Evolutionary conservation across 2,113 vertebrate genomes (phyloP).

Genomic region (Oncorhynchus tshawytscha): DNA sequence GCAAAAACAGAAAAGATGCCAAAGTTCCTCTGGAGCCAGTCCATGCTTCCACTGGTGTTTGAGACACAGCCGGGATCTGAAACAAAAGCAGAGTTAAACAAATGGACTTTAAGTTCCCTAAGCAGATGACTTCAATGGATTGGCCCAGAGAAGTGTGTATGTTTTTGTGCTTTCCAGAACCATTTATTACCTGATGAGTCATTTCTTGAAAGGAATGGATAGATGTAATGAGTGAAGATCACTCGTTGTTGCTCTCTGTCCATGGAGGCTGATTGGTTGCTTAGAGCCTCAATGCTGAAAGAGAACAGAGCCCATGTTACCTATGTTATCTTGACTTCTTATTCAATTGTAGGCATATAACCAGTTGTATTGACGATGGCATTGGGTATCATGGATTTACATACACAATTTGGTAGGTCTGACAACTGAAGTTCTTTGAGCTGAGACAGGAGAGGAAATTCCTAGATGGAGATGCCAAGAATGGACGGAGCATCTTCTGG

Average conservation of each 20-base stretch:
- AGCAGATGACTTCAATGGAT: background rate
- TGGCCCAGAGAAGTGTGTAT: background rate
- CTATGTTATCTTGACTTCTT: background rate
- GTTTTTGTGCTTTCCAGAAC: background rate
- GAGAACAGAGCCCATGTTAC: background rate
- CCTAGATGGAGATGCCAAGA: constrained; percentile 38
- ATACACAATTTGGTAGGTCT: constrained; percentile 55
- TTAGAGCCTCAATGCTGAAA: constrained; percentile 45
- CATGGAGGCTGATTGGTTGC: constrained; percentile 36
- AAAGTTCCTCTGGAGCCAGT: constrained; percentile 29
- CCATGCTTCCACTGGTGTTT: constrained; percentile 6
- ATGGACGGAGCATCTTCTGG: constrained; percentile 34
- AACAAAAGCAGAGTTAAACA: too few species aligned
- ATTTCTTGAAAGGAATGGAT: constrained; percentile 49
- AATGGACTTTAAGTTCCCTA: too few species aligned
- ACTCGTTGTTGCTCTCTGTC: constrained; percentile 3
- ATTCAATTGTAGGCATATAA: background rate
- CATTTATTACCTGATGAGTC: constrained; percentile 40
- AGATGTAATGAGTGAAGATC: constrained; percentile 49
- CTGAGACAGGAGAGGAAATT: constrained; percentile 49
- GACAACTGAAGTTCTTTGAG: constrained; percentile 56
- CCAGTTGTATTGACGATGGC: background rate
- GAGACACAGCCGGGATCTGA: constrained; percentile 18
- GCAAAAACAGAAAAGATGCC: constrained; percentile 15
- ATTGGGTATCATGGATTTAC: background rate